Conservation (phyloP, 2,797 vertebrate genomes). For the Hyperoplus immaculatus region DNA sequence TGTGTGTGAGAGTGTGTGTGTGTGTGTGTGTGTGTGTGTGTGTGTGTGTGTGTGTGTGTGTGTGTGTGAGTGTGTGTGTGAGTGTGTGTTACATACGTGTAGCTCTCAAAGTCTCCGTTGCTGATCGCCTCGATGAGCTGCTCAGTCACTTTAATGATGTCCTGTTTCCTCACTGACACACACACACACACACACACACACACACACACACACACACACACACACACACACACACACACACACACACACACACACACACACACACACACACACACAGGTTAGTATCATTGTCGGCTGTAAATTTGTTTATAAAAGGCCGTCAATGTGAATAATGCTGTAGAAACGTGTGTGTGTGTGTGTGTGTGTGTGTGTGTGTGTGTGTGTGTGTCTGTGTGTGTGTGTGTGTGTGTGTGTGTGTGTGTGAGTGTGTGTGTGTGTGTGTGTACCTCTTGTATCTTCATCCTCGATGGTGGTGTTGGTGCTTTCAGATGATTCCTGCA, state of each 20-base stretch:
- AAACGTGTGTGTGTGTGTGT: neutral
- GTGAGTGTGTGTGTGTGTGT: conserved; percentile 14
- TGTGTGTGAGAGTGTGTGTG: too few species aligned
- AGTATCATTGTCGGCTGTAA: neutral
- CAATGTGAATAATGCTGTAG: neutral
- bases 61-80: conserved; percentile 1
- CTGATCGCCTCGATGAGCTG: conserved; percentile 97
- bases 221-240: conserved; percentile 47
- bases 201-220: neutral
- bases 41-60: neutral
- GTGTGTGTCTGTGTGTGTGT: conserved; percentile 12
- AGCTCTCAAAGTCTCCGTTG: conserved; percentile 98
- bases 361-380: neutral
- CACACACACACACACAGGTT: neutral
- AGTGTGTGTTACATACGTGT: conserved; percentile 90
- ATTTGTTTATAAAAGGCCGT: neutral
- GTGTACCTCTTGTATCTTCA: conserved; percentile 94
- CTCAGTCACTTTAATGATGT: conserved; percentile 97
- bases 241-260: neutral
- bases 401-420: conserved; percentile 7
- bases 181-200: conserved; percentile 36
- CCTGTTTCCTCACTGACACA: conserved; percentile 92
- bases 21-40: too few species aligned
- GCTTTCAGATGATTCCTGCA: conserved; percentile 97
- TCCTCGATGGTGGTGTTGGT: conserved; percentile 98